phyloP scores from a whole-genome alignment of 2,797 vertebrate species.

The Myotis daubentonii region DNA sequence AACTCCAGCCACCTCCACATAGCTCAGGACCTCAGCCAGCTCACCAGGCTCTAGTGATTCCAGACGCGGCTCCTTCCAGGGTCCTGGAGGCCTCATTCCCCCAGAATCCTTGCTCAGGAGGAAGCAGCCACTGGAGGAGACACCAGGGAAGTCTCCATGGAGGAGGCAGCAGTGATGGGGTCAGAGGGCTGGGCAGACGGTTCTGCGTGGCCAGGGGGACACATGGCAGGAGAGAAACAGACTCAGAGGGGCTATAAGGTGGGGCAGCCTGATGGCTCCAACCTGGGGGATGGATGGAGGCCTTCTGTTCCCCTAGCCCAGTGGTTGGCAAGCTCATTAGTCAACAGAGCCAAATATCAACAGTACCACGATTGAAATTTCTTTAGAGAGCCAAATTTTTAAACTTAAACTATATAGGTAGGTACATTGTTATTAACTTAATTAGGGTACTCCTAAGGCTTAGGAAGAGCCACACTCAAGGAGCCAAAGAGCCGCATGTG shows the following conservation, averaged over 20 bases:
- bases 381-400: no score
- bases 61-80: background rate
- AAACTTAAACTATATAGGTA: no score
- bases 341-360: no score
- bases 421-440: no score
- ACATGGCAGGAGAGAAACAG: background rate
- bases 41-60: accelerated
- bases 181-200: background rate
- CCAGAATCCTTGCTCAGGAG: background rate
- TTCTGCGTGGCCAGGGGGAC: background rate
- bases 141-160: background rate
- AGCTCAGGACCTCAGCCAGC: background rate
- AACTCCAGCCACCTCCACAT: background rate
- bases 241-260: background rate
- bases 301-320: background rate
- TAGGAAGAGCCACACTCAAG: no score
- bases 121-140: background rate
- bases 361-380: no score
- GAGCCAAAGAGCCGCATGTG: no score
- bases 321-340: no score
- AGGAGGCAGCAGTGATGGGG: accelerated
- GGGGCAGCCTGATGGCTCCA: background rate
- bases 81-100: accelerated
- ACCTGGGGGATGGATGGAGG: accelerated
- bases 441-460: no score